phyloP scores from a whole-genome alignment of 2,113 vertebrate genomes.

The Cebus imitator region DNA sequence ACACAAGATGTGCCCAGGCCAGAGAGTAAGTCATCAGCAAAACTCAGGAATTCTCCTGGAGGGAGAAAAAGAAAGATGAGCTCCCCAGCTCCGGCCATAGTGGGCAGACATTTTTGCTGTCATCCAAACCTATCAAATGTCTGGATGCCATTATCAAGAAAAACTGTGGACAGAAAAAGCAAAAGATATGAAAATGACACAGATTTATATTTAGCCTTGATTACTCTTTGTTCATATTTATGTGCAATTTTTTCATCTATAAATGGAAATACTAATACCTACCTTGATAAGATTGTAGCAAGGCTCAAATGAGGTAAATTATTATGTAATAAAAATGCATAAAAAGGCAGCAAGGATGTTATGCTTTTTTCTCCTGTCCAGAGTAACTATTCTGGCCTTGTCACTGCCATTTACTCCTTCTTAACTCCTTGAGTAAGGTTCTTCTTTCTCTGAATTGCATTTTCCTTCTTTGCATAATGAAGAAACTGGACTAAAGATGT shows the following conservation, averaged over 20 bases:
- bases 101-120: background rate
- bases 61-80: conserved; percentile 69
- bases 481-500: background rate
- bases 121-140: background rate
- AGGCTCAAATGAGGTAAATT: background rate
- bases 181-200: background rate
- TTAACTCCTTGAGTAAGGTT: background rate
- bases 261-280: background rate
- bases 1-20: conserved; percentile 96
- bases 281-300: background rate
- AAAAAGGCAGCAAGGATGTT: background rate
- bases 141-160: background rate
- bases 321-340: background rate
- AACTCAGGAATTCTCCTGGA: conserved; percentile 96
- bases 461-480: background rate
- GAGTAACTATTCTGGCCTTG: background rate
- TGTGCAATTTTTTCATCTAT: background rate
- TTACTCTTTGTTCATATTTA: background rate
- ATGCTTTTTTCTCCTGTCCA: background rate
- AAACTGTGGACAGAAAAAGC: background rate
- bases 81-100: background rate
- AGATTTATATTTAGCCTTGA: background rate
- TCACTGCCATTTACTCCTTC: background rate
- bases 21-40: conserved; percentile 96
- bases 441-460: background rate